phyloP scores from a whole-genome alignment of 2,113 vertebrate species.

The Percina caprodes region DNA sequence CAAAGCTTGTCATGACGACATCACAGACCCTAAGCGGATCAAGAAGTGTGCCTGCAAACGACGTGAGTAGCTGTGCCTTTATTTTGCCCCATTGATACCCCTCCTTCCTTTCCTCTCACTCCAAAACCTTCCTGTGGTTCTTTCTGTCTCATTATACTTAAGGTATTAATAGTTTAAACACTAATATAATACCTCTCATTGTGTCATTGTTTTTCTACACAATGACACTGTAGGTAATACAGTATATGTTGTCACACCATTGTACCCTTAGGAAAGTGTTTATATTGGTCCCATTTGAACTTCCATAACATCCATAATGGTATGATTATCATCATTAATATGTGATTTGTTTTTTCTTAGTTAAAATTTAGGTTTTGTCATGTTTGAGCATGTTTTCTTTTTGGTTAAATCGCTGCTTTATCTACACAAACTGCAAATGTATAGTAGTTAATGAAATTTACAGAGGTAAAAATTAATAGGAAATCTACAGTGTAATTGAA shows the following conservation, averaged over 20 bases:
- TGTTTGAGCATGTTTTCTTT: conserved; percentile 32
- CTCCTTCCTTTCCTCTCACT: conserved; percentile 26
- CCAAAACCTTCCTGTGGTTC: conserved; percentile 37
- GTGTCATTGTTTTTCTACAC: conserved; percentile 41
- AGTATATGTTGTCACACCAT: conserved; percentile 35
- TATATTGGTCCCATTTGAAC: conserved; percentile 49
- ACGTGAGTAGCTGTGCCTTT: conserved; percentile 89
- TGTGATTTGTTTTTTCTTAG: conserved; percentile 26
- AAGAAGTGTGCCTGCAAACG: conserved; percentile 99
- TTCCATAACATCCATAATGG: conserved; percentile 46
- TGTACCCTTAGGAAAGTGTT: conserved; percentile 53
- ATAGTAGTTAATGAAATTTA: neutral
- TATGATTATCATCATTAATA: conserved; percentile 39
- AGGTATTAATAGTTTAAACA: conserved; percentile 10
- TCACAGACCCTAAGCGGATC: conserved; percentile 99
- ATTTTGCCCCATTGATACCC: neutral
- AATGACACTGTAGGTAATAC: conserved; percentile 47
- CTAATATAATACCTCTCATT: conserved; percentile 38
- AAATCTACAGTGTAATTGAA: neutral
- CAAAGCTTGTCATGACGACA: conserved; percentile 99
- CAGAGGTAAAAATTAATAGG: neutral
- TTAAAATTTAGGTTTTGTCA: conserved; percentile 24
- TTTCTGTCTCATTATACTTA: conserved; percentile 38
- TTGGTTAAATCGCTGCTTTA: conserved; percentile 21
- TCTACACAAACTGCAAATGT: conserved; percentile 4